Conservation (phyloP, 2,888 invertebrate species). For the Tenthredo scrophulariae region DNA sequence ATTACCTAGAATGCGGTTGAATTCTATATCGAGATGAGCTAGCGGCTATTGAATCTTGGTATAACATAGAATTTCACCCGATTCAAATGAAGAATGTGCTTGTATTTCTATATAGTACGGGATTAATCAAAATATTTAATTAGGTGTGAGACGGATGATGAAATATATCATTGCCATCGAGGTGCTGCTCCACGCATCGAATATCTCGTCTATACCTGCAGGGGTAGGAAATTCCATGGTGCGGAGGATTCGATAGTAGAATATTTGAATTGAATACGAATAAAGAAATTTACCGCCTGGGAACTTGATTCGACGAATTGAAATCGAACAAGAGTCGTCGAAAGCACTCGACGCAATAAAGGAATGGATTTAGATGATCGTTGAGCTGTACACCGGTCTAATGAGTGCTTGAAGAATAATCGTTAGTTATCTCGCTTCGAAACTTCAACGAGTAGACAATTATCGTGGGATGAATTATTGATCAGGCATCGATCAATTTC, state of each 20-base stretch:
- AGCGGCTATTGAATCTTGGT: not conserved
- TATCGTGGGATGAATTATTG: slow-evolving; percentile 22
- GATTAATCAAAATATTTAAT: not conserved
- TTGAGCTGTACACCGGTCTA: slow-evolving; percentile 44
- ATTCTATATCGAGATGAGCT: not conserved
- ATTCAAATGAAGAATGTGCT: not conserved
- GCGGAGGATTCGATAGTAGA: not conserved
- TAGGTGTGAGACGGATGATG: not conserved
- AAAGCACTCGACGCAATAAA: slow-evolving; percentile 36
- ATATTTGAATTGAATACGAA: not conserved
- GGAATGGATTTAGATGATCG: slow-evolving; percentile 40
- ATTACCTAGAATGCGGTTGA: not conserved
- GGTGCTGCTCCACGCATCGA: not conserved
- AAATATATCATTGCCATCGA: not conserved
- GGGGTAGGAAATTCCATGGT: slow-evolving; percentile 2
- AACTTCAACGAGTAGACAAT: slow-evolving; percentile 42
- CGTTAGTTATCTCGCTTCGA: slow-evolving; percentile 43
- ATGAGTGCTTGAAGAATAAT: slow-evolving; percentile 46
- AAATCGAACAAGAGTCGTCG: slow-evolving; percentile 22
- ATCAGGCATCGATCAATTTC: not conserved
- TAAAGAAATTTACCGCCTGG: not conserved
- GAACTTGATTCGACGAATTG: not conserved
- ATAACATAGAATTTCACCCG: not conserved
- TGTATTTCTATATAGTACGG: not conserved
- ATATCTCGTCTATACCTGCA: not conserved